Percentiles rank a stretch among this genome's conserved stretches.
Conservation (phyloP, 1,140 invertebrate species). For the Macrobrachium nipponense region DNA sequence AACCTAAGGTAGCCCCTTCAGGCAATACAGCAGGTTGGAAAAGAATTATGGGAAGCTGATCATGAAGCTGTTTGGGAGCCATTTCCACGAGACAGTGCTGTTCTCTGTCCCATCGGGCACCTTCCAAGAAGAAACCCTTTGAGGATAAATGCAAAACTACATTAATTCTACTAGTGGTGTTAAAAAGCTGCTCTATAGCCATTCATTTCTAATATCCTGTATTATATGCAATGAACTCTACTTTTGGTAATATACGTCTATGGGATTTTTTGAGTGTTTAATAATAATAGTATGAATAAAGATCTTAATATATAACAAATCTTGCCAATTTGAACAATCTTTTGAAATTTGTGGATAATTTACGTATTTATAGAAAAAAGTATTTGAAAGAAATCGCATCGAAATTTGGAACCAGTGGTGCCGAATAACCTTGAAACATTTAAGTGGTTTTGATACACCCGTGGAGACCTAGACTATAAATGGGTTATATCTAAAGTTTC, state of each 20-base stretch:
- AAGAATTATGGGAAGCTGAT: constrained; percentile 70
- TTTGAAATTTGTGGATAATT: neutral
- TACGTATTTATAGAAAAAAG: neutral
- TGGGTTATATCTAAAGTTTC: no score
- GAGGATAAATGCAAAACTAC: neutral
- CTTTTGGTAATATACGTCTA: neutral
- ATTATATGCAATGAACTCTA: neutral
- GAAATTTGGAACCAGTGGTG: neutral
- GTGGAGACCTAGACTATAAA: no score
- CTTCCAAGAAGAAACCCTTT: constrained; percentile 81
- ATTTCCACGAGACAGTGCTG: constrained; percentile 76
- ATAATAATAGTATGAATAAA: neutral
- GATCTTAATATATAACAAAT: neutral
- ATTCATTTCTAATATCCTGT: neutral
- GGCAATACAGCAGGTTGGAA: constrained; percentile 67
- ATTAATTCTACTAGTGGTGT: neutral
- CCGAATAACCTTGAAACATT: neutral
- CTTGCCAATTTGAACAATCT: neutral
- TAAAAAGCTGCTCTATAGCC: neutral
- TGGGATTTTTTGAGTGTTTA: neutral
- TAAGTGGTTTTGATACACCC: no score
- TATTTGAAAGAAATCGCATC: neutral
- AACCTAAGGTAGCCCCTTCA: neutral
- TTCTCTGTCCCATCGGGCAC: constrained; percentile 81
- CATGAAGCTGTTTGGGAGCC: constrained; percentile 70